Conservation (phyloP, 2,888 invertebrate genomes). For the Tetragnatha montana region DNA sequence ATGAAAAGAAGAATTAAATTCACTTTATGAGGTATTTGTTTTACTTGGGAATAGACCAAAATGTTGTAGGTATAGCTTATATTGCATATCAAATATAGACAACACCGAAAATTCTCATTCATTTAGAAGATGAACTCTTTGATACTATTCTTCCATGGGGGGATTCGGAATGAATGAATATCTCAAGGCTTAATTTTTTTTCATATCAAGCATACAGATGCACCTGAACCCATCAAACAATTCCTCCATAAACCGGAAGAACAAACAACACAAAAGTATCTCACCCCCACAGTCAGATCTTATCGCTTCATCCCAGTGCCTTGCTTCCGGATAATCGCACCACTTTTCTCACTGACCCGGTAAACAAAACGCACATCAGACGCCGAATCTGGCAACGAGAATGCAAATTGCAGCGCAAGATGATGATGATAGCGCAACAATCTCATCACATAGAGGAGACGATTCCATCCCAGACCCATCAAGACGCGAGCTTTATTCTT, state of each 20-base stretch:
- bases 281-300: not conserved
- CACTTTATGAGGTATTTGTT: too few relatives aligned
- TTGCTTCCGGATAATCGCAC: not conserved
- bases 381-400: not conserved
- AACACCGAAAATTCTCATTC: too few relatives aligned
- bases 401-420: not conserved
- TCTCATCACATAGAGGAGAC: not conserved
- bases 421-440: not conserved
- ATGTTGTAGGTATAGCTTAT: too few relatives aligned
- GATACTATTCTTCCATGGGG: too few relatives aligned
- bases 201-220: not conserved
- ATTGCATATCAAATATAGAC: too few relatives aligned
- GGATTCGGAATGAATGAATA: too few relatives aligned
- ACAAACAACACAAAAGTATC: not conserved
- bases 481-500: not conserved
- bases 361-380: not conserved
- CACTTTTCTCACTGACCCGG: not conserved
- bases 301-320: not conserved
- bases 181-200: too few relatives aligned
- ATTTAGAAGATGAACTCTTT: too few relatives aligned
- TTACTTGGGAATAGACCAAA: too few relatives aligned
- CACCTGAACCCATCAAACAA: not conserved
- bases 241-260: not conserved
- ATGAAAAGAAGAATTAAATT: too few relatives aligned
- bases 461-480: conserved; percentile 19